phyloP scores from a whole-genome alignment of 2,797 vertebrate species.

The Passerculus sandwichensis region DNA sequence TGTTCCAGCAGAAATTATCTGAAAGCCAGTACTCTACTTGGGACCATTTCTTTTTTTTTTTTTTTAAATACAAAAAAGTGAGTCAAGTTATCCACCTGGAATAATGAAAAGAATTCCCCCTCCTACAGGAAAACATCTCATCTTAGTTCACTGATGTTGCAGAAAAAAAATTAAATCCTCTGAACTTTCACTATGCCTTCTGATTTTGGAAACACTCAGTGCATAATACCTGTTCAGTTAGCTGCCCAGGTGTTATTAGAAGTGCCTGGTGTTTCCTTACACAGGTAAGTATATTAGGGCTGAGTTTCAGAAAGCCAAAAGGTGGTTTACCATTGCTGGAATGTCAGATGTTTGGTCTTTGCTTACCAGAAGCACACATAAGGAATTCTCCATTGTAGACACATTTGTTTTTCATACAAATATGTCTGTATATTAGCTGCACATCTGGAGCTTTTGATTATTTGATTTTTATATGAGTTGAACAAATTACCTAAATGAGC shows the following conservation, averaged over 20 bases:
- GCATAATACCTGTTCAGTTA: neutral
- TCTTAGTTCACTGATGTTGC: neutral
- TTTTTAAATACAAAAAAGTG: neutral
- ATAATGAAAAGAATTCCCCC: neutral
- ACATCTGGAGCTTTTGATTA: neutral
- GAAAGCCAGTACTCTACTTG: neutral
- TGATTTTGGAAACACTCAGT: neutral
- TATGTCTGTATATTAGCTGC: neutral
- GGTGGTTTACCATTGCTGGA: neutral
- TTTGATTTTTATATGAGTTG: neutral
- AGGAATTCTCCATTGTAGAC: neutral
- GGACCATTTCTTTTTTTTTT: neutral
- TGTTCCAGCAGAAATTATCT: neutral
- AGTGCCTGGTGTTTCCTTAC: neutral
- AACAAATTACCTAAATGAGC: neutral
- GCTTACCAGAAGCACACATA: neutral
- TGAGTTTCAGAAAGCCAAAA: neutral
- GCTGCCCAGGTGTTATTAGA: neutral
- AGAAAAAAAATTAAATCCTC: neutral
- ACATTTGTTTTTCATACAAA: neutral
- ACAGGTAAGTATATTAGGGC: neutral
- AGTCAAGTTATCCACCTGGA: neutral
- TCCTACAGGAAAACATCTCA: neutral
- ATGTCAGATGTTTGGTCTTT: neutral
- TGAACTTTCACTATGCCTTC: neutral